Percentiles rank a stretch among this genome's conserved stretches.
These are phyloP conservation scores for Escarpia spicata DNA, from an alignment of 2,888 invertebrate species.

Conservation along the genomic window DNA sequence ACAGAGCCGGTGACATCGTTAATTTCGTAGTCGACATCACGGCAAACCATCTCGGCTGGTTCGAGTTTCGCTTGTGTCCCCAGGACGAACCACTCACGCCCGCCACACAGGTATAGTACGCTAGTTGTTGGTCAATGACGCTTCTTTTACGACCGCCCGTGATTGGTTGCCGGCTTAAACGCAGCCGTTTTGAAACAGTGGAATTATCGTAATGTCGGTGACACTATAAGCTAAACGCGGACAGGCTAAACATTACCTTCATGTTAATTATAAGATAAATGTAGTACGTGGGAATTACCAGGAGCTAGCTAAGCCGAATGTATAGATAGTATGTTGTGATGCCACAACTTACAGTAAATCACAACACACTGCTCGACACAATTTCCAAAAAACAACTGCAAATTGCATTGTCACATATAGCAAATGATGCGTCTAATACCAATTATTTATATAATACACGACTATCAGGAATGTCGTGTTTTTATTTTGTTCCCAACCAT, in stretches of 20 bases:
- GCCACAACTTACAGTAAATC: no score
- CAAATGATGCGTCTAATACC: no score
- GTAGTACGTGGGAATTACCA: no score
- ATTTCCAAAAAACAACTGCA: no score
- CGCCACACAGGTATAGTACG: background rate
- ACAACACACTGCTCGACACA: no score
- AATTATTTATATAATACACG: no score
- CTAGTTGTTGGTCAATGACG: background rate
- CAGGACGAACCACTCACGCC: background rate
- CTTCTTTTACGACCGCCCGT: background rate
- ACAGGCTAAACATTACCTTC: background rate
- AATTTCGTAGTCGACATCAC: conserved; percentile 17
- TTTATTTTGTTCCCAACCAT: no score
- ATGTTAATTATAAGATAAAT: background rate
- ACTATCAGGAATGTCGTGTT: no score
- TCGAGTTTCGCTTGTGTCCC: conserved; percentile 22
- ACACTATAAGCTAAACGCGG: background rate
- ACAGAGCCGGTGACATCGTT: background rate
- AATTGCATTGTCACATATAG: no score
- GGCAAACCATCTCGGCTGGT: conserved; percentile 26
- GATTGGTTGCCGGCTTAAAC: background rate
- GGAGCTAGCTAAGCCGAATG: no score
- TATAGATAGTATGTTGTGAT: no score
- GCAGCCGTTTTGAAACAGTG: background rate
- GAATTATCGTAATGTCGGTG: background rate